Evolutionary conservation across 2,888 invertebrate genomes (phyloP).

Genomic region (Ctena decussata): DNA sequence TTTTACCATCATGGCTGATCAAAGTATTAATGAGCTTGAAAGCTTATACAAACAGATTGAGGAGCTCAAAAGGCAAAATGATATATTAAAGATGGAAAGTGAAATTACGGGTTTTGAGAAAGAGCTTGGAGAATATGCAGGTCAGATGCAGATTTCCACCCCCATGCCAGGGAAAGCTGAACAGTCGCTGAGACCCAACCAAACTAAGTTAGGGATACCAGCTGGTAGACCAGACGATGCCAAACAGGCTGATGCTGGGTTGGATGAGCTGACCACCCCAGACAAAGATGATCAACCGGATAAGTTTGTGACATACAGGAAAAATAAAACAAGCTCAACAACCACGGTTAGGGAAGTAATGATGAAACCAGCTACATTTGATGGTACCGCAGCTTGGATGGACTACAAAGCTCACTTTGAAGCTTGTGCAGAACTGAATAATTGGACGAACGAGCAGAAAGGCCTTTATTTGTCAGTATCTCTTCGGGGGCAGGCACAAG

Average conservation of each 20-base stretch:
- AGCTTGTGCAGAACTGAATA: conserved; percentile 9
- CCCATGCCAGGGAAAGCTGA: not conserved
- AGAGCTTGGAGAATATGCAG: not conserved
- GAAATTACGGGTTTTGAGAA: not conserved
- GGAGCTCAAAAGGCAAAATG: not conserved
- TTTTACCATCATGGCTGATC: too few relatives aligned
- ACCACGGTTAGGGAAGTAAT: not conserved
- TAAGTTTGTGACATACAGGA: not conserved
- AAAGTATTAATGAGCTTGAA: not conserved
- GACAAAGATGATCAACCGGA: not conserved
- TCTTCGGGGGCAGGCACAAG: conserved; percentile 30
- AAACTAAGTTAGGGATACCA: not conserved
- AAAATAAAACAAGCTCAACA: not conserved
- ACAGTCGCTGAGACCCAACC: not conserved
- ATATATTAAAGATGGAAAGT: not conserved
- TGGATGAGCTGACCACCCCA: not conserved
- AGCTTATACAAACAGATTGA: not conserved
- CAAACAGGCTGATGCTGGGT: not conserved
- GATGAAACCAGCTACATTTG: conserved; percentile 29
- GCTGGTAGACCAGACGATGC: not conserved
- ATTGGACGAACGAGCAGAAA: conserved; percentile 23
- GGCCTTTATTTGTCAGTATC: conserved; percentile 27
- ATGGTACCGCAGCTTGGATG: conserved; percentile 26
- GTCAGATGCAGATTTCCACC: not conserved
- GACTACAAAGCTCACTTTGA: conserved; percentile 44